These are phyloP conservation scores for Lycodopsis pacificus DNA, from an alignment of 2,797 vertebrate genomes.

Conservation along the genomic window DNA sequence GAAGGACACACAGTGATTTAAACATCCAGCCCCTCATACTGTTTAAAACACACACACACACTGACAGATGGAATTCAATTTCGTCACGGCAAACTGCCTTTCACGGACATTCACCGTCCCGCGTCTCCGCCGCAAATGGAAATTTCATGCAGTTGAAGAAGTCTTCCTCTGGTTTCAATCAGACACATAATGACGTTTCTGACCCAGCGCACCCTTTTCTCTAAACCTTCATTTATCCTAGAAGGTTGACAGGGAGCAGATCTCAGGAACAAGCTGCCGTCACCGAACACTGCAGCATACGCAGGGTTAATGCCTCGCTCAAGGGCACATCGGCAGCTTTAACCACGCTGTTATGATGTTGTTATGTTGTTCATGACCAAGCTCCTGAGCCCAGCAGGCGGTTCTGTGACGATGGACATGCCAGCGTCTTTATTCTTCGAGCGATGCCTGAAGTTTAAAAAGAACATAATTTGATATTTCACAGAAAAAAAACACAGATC, in stretches of 20 bases:
- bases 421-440: background rate
- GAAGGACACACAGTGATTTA: constrained; percentile 63
- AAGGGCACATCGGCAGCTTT: constrained; percentile 15
- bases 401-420: background rate
- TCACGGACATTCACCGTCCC: constrained; percentile 40
- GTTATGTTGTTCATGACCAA: background rate
- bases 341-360: background rate
- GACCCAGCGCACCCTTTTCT: constrained; percentile 9
- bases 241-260: background rate
- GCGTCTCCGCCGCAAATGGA: constrained; percentile 56
- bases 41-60: constrained; percentile 1
- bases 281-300: background rate
- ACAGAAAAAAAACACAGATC: background rate
- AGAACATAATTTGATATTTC: constrained; percentile 13
- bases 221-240: constrained; percentile 4
- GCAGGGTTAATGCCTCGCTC: background rate
- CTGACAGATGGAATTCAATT: constrained; percentile 56
- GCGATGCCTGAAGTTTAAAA: background rate
- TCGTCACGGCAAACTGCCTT: constrained; percentile 60
- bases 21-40: constrained; percentile 7
- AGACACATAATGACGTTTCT: constrained; percentile 24
- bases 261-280: background rate
- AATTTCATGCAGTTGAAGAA: constrained; percentile 61
- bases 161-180: constrained; percentile 36
- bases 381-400: background rate